Percentiles rank a stretch among this genome's conserved stretches.
Evolutionary conservation across 2,888 invertebrate species (phyloP).

Genomic region (Ligdia adustata): DNA sequence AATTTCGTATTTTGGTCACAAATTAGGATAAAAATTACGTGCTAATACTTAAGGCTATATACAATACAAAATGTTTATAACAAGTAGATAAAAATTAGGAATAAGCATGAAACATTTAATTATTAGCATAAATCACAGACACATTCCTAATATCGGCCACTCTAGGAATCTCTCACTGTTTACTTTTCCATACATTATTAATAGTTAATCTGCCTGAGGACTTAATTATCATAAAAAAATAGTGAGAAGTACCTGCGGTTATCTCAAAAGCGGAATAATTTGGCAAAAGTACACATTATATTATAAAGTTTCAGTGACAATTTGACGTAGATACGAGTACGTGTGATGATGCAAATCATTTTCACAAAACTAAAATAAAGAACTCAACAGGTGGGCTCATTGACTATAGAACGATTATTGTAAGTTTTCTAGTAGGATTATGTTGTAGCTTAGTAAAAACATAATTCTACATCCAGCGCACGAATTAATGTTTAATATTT

Average conservation of each 20-base stretch:
- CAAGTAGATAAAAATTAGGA: constrained; percentile 70
- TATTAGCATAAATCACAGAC: constrained; percentile 82
- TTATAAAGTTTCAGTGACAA: background rate
- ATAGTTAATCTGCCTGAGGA: constrained; percentile 13
- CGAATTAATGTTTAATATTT: constrained; percentile 46
- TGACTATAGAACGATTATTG: constrained; percentile 69
- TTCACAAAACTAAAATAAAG: constrained; percentile 56
- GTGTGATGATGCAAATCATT: constrained; percentile 41
- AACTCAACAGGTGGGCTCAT: constrained; percentile 73
- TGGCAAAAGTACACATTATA: constrained; percentile 23
- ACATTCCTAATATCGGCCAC: constrained; percentile 72
- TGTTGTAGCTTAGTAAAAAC: constrained; percentile 52
- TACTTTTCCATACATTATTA: constrained; percentile 8
- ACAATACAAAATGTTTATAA: constrained; percentile 65
- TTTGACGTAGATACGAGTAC: constrained; percentile 4
- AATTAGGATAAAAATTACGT: constrained; percentile 61
- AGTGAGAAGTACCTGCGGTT: constrained; percentile 7
- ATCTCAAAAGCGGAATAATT: constrained; percentile 22
- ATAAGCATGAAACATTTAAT: constrained; percentile 75
- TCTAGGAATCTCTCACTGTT: constrained; percentile 47
- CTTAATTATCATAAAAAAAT: background rate
- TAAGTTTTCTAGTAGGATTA: too few relatives aligned
- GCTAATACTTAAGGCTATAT: constrained; percentile 70
- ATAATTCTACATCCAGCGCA: constrained; percentile 44
- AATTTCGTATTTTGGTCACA: constrained; percentile 70